Evolutionary conservation across 1,140 invertebrate species (phyloP), one percentile per base, ranked within the genome.

Genomic region (Drosophila nigromelanica): DNA sequence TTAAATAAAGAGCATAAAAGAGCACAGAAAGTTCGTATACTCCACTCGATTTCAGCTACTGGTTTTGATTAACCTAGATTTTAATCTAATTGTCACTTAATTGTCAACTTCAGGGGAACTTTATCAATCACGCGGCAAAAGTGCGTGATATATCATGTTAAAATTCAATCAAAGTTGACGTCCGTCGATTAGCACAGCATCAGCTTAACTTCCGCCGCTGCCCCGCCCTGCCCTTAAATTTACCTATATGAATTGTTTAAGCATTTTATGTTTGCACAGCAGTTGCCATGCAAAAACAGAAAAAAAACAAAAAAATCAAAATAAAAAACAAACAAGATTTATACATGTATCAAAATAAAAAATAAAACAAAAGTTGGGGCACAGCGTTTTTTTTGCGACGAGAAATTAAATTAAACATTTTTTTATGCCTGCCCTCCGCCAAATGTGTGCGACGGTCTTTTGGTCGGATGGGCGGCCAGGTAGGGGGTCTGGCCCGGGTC

Each of bases 211-310:
- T 56, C 5, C 18, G 43, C 52, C 37, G 51, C 11, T 14, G 21
- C 6, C 30, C 8, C 6, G 3, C n/a, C 40, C 7, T 18, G 5
- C 21, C 4, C 0, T 0, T 3, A 82, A 76, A 68, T 87, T 87
- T 82, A 82, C 83, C 78, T 82, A 89, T 82, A 79, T 51, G 82
- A 81, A 82, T 87, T 62, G 68, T 87, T 87, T 82, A 87, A 87
- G 76, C 82, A 81, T 89, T 89, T 89, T 82, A 82, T 87, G 82
- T 87, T 86, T 60, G 82, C 71, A 79, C 82, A 86, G 82, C 82
- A 82, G 82, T 86, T 82, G 78, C 82, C 82, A 76, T 43, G 35
- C 39, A 66, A 67, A 74, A 66, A 45, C 37, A 60, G 48, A 1
- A 18, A 18, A 42, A 39, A 42, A 63, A 51, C 18, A 18, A 18